Percentiles rank a stretch among this genome's conserved stretches.
phyloP scores from a whole-genome alignment of 2,797 vertebrate species.

The Microtus agrestis region DNA sequence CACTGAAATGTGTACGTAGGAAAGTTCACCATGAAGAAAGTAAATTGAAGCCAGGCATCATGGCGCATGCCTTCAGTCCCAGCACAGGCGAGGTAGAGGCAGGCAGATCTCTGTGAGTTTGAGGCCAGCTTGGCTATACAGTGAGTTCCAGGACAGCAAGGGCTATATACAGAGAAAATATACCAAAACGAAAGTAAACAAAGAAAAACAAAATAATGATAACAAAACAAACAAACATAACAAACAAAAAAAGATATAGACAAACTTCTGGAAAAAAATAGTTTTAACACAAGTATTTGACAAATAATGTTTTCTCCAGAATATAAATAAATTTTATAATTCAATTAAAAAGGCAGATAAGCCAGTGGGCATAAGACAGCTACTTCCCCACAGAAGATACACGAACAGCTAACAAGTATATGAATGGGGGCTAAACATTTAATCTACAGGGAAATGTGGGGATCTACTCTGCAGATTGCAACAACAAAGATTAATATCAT shows the following conservation, averaged over 20 bases:
- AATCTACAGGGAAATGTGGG: not conserved
- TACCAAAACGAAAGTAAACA: not conserved
- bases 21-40: slow-evolving; percentile 28
- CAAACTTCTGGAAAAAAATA: not conserved
- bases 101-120: not conserved
- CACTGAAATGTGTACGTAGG: slow-evolving; percentile 21
- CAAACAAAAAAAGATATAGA: not conserved
- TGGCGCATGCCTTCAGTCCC: not conserved
- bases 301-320: not conserved
- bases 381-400: not conserved
- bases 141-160: not conserved
- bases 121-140: too few relatives aligned
- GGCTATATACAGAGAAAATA: not conserved
- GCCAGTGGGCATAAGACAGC: not conserved
- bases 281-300: not conserved
- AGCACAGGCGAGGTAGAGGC: not conserved
- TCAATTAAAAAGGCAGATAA: not conserved
- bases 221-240: not conserved
- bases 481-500: not conserved
- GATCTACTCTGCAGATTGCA: not conserved
- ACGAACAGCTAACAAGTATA: not conserved
- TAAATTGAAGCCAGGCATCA: not conserved
- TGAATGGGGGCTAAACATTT: not conserved
- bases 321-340: not conserved
- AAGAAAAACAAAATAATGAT: not conserved